A percentile compares a stretch with the other conserved stretches of the same genome.
Conservation (phyloP, 1,140 invertebrate species). For the Anastatus disparis region DNA sequence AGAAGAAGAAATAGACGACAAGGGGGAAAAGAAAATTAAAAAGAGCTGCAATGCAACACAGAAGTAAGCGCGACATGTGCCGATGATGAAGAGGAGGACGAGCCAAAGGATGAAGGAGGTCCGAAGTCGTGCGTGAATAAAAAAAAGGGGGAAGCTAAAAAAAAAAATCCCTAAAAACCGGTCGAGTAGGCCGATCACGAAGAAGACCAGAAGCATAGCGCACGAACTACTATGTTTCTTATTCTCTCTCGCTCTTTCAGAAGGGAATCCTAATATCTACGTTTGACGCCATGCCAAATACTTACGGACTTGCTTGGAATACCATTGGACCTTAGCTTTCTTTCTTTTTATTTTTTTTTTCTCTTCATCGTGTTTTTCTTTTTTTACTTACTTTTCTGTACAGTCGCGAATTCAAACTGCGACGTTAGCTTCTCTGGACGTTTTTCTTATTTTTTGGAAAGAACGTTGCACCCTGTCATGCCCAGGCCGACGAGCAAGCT, state of each 20-base stretch:
- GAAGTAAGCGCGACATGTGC: constrained; percentile 49
- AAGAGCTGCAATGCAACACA: constrained; percentile 38
- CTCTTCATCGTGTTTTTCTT: no score
- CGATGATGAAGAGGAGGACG: constrained; percentile 49
- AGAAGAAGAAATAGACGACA: constrained; percentile 14
- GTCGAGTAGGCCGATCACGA: constrained; percentile 61
- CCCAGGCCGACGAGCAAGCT: no score
- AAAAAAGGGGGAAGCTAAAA: background rate
- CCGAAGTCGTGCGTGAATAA: constrained; percentile 34
- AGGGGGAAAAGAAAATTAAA: background rate
- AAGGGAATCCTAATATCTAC: constrained; percentile 64
- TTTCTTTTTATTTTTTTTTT: background rate
- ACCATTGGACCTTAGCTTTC: constrained; percentile 10
- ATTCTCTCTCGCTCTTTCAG: no score
- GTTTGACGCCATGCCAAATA: constrained; percentile 67
- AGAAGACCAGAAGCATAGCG: constrained; percentile 48
- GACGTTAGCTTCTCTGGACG: no score
- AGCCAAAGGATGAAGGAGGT: background rate
- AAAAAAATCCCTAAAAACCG: no score
- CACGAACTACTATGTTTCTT: no score
- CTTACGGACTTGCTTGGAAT: constrained; percentile 58
- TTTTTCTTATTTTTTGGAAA: no score
- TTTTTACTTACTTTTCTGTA: no score
- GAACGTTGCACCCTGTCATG: constrained; percentile 14
- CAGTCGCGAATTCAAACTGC: no score